A percentile compares a stretch with the other conserved stretches of the same genome.
These are phyloP conservation scores for Rhynchophorus ferrugineus DNA, from an alignment of 1,140 invertebrate genomes.

Conservation along the genomic window DNA sequence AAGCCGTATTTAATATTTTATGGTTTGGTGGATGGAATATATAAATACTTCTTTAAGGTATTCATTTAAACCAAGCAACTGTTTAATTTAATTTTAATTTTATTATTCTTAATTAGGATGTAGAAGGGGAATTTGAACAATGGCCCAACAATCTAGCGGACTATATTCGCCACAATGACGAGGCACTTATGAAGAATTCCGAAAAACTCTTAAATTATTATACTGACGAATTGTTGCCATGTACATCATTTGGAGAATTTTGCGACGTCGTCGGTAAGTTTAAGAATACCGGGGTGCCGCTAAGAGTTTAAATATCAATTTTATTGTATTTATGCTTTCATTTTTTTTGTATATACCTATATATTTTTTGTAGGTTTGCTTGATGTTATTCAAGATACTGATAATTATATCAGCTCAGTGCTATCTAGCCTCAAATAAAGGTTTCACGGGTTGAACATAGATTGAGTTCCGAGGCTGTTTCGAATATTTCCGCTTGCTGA, in stretches of 20 bases:
- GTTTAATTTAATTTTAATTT: not conserved
- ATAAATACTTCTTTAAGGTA: constrained; percentile 69
- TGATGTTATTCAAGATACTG: constrained; percentile 13
- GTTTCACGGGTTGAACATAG: not conserved
- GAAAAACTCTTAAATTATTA: constrained; percentile 74
- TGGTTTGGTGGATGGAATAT: constrained; percentile 69
- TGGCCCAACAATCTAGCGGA: constrained; percentile 86
- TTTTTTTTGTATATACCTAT: not conserved
- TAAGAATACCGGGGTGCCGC: no score
- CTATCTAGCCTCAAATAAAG: constrained; percentile 13
- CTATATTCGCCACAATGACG: constrained; percentile 91
- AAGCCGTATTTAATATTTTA: constrained; percentile 83
- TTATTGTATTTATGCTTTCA: not conserved
- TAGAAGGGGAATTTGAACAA: constrained; percentile 64
- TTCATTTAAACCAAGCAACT: no score
- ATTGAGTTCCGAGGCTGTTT: constrained; percentile 4
- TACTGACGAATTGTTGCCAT: constrained; percentile 83
- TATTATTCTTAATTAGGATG: constrained; percentile 51
- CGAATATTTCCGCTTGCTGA: constrained; percentile 2
- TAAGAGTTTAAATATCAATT: not conserved
- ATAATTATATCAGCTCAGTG: constrained; percentile 14
- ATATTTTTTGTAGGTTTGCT: constrained; percentile 11
- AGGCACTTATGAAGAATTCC: constrained; percentile 76
- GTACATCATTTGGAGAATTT: constrained; percentile 82
- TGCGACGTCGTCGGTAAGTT: constrained; percentile 75